Conservation (phyloP, 1,140 invertebrate species). For the Drosophila micromelanica region DNA sequence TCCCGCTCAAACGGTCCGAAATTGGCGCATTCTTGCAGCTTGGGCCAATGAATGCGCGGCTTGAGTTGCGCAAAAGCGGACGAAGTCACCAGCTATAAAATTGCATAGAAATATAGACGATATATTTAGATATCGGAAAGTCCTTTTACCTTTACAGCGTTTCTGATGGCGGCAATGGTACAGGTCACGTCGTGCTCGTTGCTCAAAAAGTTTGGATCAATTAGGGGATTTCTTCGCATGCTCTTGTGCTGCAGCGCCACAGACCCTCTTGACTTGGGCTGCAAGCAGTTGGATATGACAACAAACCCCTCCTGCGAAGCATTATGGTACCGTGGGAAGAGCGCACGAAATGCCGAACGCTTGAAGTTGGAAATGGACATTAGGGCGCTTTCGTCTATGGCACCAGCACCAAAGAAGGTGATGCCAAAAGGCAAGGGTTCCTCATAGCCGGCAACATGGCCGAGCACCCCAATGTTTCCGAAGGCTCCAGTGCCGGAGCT, state of each 20-base stretch:
- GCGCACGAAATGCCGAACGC: slow-evolving; percentile 86
- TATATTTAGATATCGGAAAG: background rate
- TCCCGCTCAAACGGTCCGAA: slow-evolving; percentile 76
- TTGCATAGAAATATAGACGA: background rate
- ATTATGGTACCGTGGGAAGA: slow-evolving; percentile 88
- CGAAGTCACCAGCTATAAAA: slow-evolving; percentile 84
- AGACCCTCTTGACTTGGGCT: slow-evolving; percentile 88
- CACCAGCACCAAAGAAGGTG: slow-evolving; percentile 88
- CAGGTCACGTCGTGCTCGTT: slow-evolving; percentile 87
- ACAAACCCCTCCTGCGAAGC: slow-evolving; percentile 88
- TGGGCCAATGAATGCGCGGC: slow-evolving; percentile 88
- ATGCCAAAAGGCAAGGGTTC: slow-evolving; percentile 85
- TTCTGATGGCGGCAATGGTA: slow-evolving; percentile 87
- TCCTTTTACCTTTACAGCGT: slow-evolving; percentile 85
- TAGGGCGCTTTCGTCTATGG: slow-evolving; percentile 88
- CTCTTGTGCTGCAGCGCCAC: slow-evolving; percentile 86
- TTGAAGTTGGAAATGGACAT: slow-evolving; percentile 89
- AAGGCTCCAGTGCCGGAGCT: slow-evolving; percentile 86
- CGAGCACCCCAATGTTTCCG: slow-evolving; percentile 87
- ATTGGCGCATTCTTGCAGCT: slow-evolving; percentile 86
- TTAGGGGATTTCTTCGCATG: slow-evolving; percentile 87
- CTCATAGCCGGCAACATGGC: slow-evolving; percentile 80
- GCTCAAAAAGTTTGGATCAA: slow-evolving; percentile 91
- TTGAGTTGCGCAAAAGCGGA: slow-evolving; percentile 87
- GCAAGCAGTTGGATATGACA: slow-evolving; percentile 87